Percentiles rank a stretch among this genome's conserved stretches.
Conservation (phyloP, 2,113 vertebrate species). For the Semicossyphus pulcher region DNA sequence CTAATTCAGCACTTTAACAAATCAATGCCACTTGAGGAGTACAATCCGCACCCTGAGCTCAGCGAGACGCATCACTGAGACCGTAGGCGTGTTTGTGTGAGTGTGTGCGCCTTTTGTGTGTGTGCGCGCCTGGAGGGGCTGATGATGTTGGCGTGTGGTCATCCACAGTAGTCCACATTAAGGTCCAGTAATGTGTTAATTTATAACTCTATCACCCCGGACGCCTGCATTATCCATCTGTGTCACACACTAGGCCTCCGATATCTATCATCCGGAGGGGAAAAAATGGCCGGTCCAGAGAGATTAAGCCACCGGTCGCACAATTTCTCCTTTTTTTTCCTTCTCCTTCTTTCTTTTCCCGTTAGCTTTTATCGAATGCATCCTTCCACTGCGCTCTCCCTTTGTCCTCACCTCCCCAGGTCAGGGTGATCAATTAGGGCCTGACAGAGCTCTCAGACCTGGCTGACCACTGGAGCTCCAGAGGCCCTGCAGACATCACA, state of each 20-base stretch:
- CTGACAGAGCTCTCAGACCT: slow-evolving; percentile 85
- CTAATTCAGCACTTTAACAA: slow-evolving; percentile 99
- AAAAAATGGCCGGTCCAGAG: slow-evolving; percentile 69
- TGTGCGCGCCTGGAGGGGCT: slow-evolving; percentile 59
- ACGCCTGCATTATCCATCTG: slow-evolving; percentile 97
- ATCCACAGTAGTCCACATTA: slow-evolving; percentile 95
- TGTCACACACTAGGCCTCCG: slow-evolving; percentile 92
- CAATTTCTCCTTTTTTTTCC: slow-evolving; percentile 50
- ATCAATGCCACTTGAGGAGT: slow-evolving; percentile 99
- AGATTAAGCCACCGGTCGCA: slow-evolving; percentile 71
- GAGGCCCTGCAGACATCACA: slow-evolving; percentile 83
- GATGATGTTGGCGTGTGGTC: slow-evolving; percentile 79
- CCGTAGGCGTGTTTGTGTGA: slow-evolving; percentile 61
- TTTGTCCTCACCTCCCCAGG: slow-evolving; percentile 78
- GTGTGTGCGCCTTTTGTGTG: slow-evolving; percentile 26
- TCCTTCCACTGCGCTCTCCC: slow-evolving; percentile 37
- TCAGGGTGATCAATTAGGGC: slow-evolving; percentile 91
- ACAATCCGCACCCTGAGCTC: slow-evolving; percentile 93
- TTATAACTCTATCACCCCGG: slow-evolving; percentile 95
- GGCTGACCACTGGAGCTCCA: slow-evolving; percentile 85
- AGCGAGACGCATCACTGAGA: slow-evolving; percentile 92
- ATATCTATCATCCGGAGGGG: slow-evolving; percentile 93
- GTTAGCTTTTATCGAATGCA: slow-evolving; percentile 54
- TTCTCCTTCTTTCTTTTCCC: slow-evolving; percentile 29
- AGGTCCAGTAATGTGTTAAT: slow-evolving; percentile 99